Percentiles rank a stretch among this genome's conserved stretches.
Evolutionary conservation across 2,888 invertebrate genomes (phyloP).

Genomic region (Tridacna crocea): DNA sequence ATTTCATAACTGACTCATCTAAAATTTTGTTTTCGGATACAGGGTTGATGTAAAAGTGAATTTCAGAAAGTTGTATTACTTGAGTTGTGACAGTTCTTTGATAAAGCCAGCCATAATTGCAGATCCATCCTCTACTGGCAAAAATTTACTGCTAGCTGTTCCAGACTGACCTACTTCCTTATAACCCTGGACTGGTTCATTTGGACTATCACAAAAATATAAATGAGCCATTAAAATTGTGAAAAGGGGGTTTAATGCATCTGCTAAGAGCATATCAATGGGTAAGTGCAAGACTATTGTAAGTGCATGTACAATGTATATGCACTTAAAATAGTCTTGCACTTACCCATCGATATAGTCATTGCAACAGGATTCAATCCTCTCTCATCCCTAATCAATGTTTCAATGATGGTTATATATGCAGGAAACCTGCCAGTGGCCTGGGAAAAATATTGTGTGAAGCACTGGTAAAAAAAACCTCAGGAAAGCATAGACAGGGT

Average conservation of each 20-base stretch:
- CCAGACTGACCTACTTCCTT: not conserved
- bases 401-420: not conserved
- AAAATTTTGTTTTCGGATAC: not conserved
- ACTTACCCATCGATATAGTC: too few relatives aligned
- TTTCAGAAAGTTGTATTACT: not conserved
- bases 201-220: too few relatives aligned
- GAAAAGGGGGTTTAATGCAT: not conserved
- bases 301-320: too few relatives aligned
- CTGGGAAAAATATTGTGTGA: too few relatives aligned
- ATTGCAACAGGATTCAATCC: too few relatives aligned
- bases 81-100: not conserved
- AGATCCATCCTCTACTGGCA: constrained; percentile 12
- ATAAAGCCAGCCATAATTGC: constrained; percentile 15
- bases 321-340: too few relatives aligned
- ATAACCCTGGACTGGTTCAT: not conserved
- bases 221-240: too few relatives aligned
- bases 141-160: not conserved
- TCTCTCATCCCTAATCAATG: too few relatives aligned
- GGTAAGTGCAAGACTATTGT: not conserved
- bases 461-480: too few relatives aligned
- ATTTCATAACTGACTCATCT: not conserved
- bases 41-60: not conserved
- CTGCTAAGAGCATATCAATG: not conserved
- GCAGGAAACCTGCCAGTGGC: too few relatives aligned
- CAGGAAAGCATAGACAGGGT: too few relatives aligned